Conservation (phyloP, 2,797 vertebrate species). For the Megaceryle alcyon region DNA sequence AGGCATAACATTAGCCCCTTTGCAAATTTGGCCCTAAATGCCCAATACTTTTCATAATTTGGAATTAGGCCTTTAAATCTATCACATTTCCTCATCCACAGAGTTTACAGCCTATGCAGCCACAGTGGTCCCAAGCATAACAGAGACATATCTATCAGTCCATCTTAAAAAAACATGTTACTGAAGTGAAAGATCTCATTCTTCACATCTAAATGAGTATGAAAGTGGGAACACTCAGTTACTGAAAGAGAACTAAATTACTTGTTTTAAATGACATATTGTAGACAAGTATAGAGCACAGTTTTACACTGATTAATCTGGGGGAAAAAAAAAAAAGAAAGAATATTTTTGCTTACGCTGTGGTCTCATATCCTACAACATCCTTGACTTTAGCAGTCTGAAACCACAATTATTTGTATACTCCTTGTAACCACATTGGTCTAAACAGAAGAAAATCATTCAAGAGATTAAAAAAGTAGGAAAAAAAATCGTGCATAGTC, state of each 20-base stretch:
- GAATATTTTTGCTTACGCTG: background rate
- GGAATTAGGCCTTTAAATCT: background rate
- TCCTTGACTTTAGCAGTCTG: background rate
- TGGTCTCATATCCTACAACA: background rate
- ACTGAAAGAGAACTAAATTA: background rate
- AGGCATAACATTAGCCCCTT: background rate
- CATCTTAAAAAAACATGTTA: background rate
- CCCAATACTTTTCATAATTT: background rate
- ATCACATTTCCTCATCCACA: background rate
- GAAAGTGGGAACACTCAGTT: background rate
- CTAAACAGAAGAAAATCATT: background rate
- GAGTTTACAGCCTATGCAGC: background rate
- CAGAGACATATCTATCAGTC: background rate
- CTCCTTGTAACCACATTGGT: background rate
- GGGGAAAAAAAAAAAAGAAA: background rate
- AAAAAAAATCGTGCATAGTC: background rate
- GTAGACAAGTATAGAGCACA: background rate
- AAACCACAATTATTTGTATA: background rate
- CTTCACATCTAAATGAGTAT: background rate
- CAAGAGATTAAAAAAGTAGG: background rate
- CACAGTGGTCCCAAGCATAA: background rate
- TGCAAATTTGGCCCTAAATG: background rate
- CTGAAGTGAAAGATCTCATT: background rate
- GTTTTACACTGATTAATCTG: background rate
- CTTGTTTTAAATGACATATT: background rate